phyloP scores from a whole-genome alignment of 2,888 invertebrate species.

The Drosophila lutescens region DNA sequence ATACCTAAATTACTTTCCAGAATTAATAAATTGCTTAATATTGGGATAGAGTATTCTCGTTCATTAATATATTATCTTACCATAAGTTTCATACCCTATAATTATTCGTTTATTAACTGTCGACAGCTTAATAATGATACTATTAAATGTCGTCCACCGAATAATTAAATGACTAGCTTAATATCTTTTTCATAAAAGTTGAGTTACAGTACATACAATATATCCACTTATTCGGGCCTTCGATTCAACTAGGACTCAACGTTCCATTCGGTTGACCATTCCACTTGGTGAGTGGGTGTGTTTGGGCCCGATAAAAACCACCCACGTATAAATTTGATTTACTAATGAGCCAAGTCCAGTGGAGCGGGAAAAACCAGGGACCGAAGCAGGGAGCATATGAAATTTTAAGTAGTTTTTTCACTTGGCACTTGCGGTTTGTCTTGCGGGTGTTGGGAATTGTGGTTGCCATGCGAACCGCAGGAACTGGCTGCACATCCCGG shows the following conservation, averaged over 20 bases:
- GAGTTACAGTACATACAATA: not conserved
- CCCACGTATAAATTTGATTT: constrained; percentile 73
- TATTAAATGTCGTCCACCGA: not conserved
- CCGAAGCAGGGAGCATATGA: constrained; percentile 50
- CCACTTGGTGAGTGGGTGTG: not conserved
- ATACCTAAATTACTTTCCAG: not conserved
- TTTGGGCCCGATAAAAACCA: not conserved
- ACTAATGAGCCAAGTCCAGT: constrained; percentile 62
- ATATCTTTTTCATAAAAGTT: not conserved
- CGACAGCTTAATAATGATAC: not conserved
- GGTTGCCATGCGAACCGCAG: constrained; percentile 60
- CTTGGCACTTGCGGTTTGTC: constrained; percentile 58
- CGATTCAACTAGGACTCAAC: constrained; percentile 54
- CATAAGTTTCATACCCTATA: not conserved
- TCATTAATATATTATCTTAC: not conserved
- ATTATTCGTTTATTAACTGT: not conserved
- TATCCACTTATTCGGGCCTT: constrained; percentile 52
- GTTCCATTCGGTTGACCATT: constrained; percentile 65
- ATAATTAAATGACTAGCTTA: not conserved
- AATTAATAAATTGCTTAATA: not conserved
- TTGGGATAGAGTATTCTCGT: not conserved
- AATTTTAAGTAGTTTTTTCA: constrained; percentile 69
- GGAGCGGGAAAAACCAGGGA: constrained; percentile 1
- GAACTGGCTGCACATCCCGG: constrained; percentile 44
- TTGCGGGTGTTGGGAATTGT: constrained; percentile 65